Evolutionary conservation across 2,888 invertebrate genomes (phyloP).

Genomic region (Emmelina monodactyla): DNA sequence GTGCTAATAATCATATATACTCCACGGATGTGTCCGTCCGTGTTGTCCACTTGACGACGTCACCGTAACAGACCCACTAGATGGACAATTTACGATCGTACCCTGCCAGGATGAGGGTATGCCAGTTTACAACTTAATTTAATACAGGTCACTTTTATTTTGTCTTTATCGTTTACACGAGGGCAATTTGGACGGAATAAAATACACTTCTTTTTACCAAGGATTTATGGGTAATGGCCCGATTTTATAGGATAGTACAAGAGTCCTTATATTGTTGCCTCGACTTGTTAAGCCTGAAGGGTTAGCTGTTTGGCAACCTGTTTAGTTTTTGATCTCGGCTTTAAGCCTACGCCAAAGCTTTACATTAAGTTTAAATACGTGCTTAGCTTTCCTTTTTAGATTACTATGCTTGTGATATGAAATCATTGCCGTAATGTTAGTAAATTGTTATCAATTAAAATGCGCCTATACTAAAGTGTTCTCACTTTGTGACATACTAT

Average conservation of each 20-base stretch:
- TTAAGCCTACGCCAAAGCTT: too few species aligned
- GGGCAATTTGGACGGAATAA: conserved; percentile 11
- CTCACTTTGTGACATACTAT: too few species aligned
- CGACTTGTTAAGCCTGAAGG: too few species aligned
- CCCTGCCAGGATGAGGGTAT: conserved; percentile 41
- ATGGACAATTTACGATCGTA: conserved; percentile 45
- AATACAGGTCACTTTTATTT: conserved; percentile 33
- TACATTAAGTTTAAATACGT: too few species aligned
- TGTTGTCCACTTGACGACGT: conserved; percentile 30
- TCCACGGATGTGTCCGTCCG: conserved; percentile 36
- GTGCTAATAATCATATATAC: conserved; percentile 51
- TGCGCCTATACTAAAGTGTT: too few species aligned
- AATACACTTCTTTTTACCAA: background rate
- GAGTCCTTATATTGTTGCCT: too few species aligned
- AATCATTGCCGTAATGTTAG: too few species aligned
- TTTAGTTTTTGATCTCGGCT: too few species aligned
- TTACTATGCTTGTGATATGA: too few species aligned
- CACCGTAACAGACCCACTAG: conserved; percentile 49
- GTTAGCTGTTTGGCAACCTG: too few species aligned
- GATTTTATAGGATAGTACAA: background rate
- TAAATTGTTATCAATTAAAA: too few species aligned
- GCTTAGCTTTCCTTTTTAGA: too few species aligned
- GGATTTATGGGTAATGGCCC: background rate
- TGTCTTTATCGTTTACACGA: conserved; percentile 22
- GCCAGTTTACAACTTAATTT: conserved; percentile 55